These are phyloP conservation scores for Galeopsomyia nigrocyanea DNA, from an alignment of 2,888 invertebrate genomes.

Conservation along the genomic window DNA sequence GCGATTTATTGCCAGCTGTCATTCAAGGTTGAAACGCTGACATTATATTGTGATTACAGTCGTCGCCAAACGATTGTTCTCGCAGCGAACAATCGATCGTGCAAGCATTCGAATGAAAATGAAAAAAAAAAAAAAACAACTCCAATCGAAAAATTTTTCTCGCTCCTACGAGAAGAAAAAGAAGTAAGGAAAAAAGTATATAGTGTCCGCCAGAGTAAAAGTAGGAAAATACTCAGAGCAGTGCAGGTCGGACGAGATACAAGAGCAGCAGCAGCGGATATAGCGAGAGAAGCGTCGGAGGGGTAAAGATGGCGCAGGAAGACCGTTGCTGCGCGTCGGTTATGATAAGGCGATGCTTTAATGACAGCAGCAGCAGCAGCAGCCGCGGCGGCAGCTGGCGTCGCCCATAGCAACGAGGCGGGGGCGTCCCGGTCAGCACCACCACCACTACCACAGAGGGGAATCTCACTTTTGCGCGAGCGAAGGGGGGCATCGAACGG, in stretches of 20 bases:
- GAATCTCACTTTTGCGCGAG: conserved; percentile 42
- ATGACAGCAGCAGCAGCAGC: conserved; percentile 65
- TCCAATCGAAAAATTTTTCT: too few species aligned
- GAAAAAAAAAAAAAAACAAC: too few species aligned
- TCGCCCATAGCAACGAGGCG: conserved; percentile 63
- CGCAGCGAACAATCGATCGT: too few species aligned
- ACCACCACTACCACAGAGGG: conserved; percentile 51
- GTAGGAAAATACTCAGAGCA: conserved; percentile 45
- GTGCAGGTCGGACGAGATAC: conserved; percentile 42
- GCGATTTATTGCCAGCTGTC: too few species aligned
- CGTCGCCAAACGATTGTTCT: too few species aligned
- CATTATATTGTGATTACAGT: too few species aligned
- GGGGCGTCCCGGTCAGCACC: conserved; percentile 65
- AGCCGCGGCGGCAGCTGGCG: conserved; percentile 66
- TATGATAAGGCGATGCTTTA: conserved; percentile 70
- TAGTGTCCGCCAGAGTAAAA: too few species aligned
- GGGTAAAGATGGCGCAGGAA: conserved; percentile 49
- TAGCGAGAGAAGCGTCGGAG: conserved; percentile 66
- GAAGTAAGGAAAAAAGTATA: too few species aligned
- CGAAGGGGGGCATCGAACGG: conserved; percentile 62
- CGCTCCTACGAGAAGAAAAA: too few species aligned
- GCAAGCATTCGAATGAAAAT: too few species aligned
- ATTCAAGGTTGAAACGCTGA: too few species aligned
- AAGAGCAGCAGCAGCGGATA: conserved; percentile 49
- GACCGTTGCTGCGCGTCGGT: conserved; percentile 64